Evolutionary conservation across 2,113 vertebrate species (phyloP).

Genomic region (Macaca nemestrina): DNA sequence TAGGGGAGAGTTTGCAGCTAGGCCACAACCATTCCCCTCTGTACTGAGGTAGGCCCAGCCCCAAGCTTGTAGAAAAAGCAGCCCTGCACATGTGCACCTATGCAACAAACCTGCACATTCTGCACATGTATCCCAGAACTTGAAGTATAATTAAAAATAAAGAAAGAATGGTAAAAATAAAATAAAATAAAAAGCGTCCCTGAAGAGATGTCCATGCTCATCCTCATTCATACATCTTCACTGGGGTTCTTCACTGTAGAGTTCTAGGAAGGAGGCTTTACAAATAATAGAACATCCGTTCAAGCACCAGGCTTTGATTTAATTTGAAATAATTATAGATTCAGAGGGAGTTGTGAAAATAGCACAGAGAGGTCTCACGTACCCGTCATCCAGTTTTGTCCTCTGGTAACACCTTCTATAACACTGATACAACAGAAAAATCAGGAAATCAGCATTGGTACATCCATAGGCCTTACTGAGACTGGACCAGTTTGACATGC

Average conservation of each 20-base stretch:
- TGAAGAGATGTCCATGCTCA: neutral
- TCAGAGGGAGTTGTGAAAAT: neutral
- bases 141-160: too few relatives aligned
- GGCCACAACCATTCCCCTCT: neutral
- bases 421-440: neutral
- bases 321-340: constrained; percentile 3
- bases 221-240: neutral
- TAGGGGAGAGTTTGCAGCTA: too few relatives aligned
- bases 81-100: too few relatives aligned
- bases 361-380: neutral
- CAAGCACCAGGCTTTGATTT: neutral
- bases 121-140: too few relatives aligned
- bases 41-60: neutral
- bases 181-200: neutral
- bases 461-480: neutral
- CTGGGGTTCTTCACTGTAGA: neutral
- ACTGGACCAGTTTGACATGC: neutral
- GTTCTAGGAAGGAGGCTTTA: neutral
- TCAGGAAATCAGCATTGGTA: neutral
- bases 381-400: neutral
- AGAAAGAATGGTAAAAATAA: too few relatives aligned
- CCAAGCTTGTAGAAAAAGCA: neutral
- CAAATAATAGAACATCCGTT: neutral
- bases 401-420: neutral
- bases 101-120: too few relatives aligned